Evolutionary conservation across 2,888 invertebrate genomes (phyloP), one percentile per base, ranked within the genome.

Genomic region (Drosophila anomalata): DNA sequence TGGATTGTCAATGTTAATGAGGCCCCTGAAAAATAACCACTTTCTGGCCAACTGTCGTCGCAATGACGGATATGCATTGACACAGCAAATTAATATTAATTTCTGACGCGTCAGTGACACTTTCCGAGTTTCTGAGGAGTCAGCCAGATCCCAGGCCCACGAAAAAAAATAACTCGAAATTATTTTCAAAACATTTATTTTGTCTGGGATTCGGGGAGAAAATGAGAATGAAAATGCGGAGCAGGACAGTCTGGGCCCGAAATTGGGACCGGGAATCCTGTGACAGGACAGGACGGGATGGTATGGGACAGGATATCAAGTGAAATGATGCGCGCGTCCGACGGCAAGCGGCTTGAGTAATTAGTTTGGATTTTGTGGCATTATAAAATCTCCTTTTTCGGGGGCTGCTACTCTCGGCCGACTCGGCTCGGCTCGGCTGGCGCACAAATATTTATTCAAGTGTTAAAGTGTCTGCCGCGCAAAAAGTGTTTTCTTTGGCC

Each of bases 51-150:
- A 73, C 77, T 75, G 75, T 65, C 67, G 63, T 69, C 67, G 77
- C 76, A 72, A 73, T 78, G 84, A 80, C 79, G 76, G 76, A 77
- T 70, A 70, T 84, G 78, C 89, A 87, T 87, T 89, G 88, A 89
- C 90, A 89, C 75, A 82, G 87, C 87, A 90, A 90, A 90, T 90
- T 90, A 90, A 89, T 89, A 90, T 89, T 90, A 90, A 90, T 90
- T 90, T 90, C 80, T 86, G 86, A 82, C 89, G 89, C 87, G 79
- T 75, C 75, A 53, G 53, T 86, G 88, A 87, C 90, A 83, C 73
- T 86, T 76, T 54, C 54, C 52, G 42, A 46, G 51, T 14, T 54
- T 65, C 60, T 69, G 53, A 44, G 22, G 47, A 58, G 44, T 17
- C 42, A 42, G 20, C 20, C 41, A 4, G 14, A 42, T 36, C 36